Base-by-base conservation (phyloP, 2,113 vertebrate species). In the Nibea albiflora region DNA sequence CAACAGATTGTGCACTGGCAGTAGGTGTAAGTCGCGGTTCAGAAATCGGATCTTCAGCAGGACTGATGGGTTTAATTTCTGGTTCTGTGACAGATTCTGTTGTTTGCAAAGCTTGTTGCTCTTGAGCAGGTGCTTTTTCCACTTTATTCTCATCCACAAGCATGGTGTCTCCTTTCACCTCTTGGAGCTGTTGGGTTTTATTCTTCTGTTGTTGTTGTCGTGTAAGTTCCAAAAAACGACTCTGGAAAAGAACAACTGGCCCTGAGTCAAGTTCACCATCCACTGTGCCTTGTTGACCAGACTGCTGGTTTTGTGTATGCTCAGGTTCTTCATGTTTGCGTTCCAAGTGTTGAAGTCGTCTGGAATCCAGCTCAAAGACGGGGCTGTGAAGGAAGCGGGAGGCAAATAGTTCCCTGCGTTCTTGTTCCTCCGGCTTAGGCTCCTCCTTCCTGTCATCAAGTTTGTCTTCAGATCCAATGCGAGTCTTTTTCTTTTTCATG, bases 401-500 rank as follows among this genome's bases (percentile, higher is more conserved):
- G 0, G 98, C 98, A 61, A 99, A 99, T 5, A 99, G 89, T 58
- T 99, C 98, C 74, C 97, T 96, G 20, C 97, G 95, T 91, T 99
- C 98, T 12, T 97, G 97, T 70, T 98, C 97, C 22, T 98, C 97
- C 49, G 97, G 97, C 86, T 99, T 99, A 58, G 97, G 96, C 61
- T 99, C 98, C 65, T 98, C 98, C 76, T 99, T 99, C 73, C 98
- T 95, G 78, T 98, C 97, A 57, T 98, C 97, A 78, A 97, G 88
- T 91, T 99, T 99, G 46, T 97, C 98, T 87, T 98, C 98, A 0
- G 98, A 97, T 84, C 98, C 98, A 0, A 96, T 98, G 82, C 97
- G 93, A 77, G 96, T 98, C 91, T 99, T 99, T 88, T 99, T 99
- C 95, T 99, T 99, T 92, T 97, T 99, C 96, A 98, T 97, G 82